Conservation (phyloP, 1,140 invertebrate species). For the Eubasilissa regina region DNA sequence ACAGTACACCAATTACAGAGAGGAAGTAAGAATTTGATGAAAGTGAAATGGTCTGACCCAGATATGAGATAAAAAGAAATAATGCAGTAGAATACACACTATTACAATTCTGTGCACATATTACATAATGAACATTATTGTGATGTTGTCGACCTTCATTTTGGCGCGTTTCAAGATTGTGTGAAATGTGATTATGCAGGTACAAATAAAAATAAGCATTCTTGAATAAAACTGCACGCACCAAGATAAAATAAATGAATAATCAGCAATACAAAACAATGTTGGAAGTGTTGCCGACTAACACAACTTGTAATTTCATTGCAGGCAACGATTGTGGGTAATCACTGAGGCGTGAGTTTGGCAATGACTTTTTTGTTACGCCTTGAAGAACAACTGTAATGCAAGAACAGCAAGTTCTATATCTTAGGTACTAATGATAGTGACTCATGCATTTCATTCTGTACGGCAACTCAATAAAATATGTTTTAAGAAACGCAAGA, state of each 20-base stretch:
- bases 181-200: neutral
- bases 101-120: neutral
- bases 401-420: conserved; percentile 20
- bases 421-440: neutral
- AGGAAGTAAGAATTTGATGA: conserved; percentile 36
- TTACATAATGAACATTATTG: conserved; percentile 16
- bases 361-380: conserved; percentile 16
- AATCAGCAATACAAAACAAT: neutral
- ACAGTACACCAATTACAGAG: conserved; percentile 27
- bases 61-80: neutral
- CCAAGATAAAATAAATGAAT: neutral
- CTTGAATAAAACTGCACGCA: neutral
- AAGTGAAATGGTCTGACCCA: conserved; percentile 22
- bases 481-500: too few species aligned
- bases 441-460: too few species aligned
- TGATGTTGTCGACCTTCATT: neutral
- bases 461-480: too few species aligned
- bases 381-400: conserved; percentile 3
- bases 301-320: conserved; percentile 1
- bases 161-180: neutral
- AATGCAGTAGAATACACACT: neutral
- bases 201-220: neutral
- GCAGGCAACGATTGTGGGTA: neutral
- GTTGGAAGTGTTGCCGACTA: neutral
- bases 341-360: conserved; percentile 28